A percentile compares a stretch with the other conserved stretches of the same genome.
These are phyloP conservation scores for Operophtera brumata DNA, from an alignment of 2,888 invertebrate genomes.

Conservation along the genomic window DNA sequence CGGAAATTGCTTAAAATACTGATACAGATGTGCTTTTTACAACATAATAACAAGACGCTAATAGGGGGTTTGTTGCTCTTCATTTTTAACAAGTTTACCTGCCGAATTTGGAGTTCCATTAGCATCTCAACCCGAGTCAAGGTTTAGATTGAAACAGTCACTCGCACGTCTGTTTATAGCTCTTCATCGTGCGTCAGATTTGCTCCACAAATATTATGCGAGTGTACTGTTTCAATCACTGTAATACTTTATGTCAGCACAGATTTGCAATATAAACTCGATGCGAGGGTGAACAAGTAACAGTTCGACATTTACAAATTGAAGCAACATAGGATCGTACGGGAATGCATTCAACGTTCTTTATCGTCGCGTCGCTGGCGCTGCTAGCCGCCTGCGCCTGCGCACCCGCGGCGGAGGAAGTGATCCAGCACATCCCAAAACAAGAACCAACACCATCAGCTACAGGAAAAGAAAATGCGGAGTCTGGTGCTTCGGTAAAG, in stretches of 20 bases:
- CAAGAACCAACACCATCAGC: slow-evolving; percentile 69
- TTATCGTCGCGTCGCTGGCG: slow-evolving; percentile 70
- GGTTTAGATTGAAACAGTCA: slow-evolving; percentile 58
- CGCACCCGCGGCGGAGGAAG: slow-evolving; percentile 63
- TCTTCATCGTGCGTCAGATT: slow-evolving; percentile 58
- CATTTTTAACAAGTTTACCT: slow-evolving; percentile 55
- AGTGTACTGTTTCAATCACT: slow-evolving; percentile 59
- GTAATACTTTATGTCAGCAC: slow-evolving; percentile 64
- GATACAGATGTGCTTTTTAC: slow-evolving; percentile 37
- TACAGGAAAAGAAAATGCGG: slow-evolving; percentile 67
- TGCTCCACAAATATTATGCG: slow-evolving; percentile 56
- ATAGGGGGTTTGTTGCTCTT: slow-evolving; percentile 48
- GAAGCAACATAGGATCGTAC: slow-evolving; percentile 68
- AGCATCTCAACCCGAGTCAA: slow-evolving; percentile 51
- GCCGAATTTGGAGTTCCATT: slow-evolving; percentile 53
- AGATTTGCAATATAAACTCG: slow-evolving; percentile 53
- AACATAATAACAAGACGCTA: slow-evolving; percentile 45
- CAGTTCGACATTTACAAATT: slow-evolving; percentile 44
- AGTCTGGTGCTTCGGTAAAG: slow-evolving; percentile 70
- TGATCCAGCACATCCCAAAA: slow-evolving; percentile 72
- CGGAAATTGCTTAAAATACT: slow-evolving; percentile 20
- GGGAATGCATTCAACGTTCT: slow-evolving; percentile 71
- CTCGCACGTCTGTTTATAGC: slow-evolving; percentile 48
- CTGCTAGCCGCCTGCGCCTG: slow-evolving; percentile 65
- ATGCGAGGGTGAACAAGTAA: slow-evolving; percentile 22